Evolutionary conservation across 2,797 vertebrate genomes (phyloP).

Genomic region (Bradypus variegatus): DNA sequence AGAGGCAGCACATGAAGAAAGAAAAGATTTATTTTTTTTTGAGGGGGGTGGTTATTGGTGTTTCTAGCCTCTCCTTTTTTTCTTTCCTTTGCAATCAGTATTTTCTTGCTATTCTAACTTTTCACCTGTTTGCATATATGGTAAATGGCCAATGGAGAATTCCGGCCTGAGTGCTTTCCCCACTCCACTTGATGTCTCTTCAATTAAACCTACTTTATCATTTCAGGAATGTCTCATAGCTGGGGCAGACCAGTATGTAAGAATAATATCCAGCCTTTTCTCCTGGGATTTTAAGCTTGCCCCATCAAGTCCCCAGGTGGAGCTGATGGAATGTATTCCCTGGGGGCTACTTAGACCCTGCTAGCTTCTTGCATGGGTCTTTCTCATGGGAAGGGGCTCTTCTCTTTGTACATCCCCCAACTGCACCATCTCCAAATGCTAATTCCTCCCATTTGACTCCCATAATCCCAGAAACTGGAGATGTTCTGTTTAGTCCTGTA

Average conservation of each 20-base stretch:
- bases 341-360: neutral
- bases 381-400: neutral
- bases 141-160: neutral
- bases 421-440: neutral
- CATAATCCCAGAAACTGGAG: neutral
- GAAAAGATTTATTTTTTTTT: neutral
- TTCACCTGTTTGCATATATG: neutral
- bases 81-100: neutral
- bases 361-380: neutral
- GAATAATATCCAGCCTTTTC: neutral
- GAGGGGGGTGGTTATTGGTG: neutral
- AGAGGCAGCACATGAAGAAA: neutral
- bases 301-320: neutral
- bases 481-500: neutral
- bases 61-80: neutral
- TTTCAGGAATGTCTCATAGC: neutral
- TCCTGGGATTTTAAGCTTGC: neutral
- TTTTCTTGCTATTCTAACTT: neutral
- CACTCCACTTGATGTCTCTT: neutral
- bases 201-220: slow-evolving; percentile 9
- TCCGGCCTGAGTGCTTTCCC: neutral
- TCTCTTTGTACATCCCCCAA: neutral
- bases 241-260: neutral
- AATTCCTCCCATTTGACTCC: neutral
- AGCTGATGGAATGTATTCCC: neutral